Evolutionary conservation across 2,797 vertebrate species (phyloP).

Genomic region (Sebastes flavidus): DNA sequence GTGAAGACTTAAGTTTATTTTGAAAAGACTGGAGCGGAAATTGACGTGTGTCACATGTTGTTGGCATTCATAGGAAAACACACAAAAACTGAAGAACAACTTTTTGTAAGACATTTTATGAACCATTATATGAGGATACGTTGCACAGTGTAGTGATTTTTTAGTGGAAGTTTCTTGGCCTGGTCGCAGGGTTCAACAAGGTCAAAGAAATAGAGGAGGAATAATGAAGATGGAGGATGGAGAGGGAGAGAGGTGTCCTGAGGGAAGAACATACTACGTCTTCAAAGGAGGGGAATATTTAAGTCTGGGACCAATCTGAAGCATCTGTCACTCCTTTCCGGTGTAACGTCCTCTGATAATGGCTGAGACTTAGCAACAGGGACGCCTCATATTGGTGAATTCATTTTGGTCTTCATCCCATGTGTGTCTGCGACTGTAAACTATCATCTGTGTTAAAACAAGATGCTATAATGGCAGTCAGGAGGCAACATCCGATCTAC

Average conservation of each 20-base stretch:
- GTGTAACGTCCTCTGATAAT: slow-evolving; percentile 34
- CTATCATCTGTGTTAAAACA: slow-evolving; percentile 1
- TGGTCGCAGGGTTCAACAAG: neutral
- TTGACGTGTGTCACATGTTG: accelerated
- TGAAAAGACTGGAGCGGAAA: neutral
- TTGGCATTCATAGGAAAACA: neutral
- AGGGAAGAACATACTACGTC: slow-evolving; percentile 30
- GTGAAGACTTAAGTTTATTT: accelerated
- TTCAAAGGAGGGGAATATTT: slow-evolving; percentile 47
- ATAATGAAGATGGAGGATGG: slow-evolving; percentile 14
- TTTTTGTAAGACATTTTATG: neutral
- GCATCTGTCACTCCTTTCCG: slow-evolving; percentile 61
- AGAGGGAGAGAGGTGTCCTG: slow-evolving; percentile 1
- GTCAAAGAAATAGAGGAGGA: slow-evolving; percentile 15
- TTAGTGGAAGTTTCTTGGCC: neutral
- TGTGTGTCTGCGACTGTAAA: slow-evolving; percentile 9
- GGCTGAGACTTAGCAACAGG: neutral
- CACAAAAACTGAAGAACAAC: neutral
- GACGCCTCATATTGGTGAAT: neutral
- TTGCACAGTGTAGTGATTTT: neutral
- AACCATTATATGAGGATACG: neutral
- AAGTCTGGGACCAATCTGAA: slow-evolving; percentile 59
- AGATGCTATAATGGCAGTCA: slow-evolving; percentile 3
- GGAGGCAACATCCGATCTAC: neutral
- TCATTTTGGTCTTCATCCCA: neutral